Evolutionary conservation across 2,888 invertebrate species (phyloP).

Genomic region (Limnephilus lunatus): DNA sequence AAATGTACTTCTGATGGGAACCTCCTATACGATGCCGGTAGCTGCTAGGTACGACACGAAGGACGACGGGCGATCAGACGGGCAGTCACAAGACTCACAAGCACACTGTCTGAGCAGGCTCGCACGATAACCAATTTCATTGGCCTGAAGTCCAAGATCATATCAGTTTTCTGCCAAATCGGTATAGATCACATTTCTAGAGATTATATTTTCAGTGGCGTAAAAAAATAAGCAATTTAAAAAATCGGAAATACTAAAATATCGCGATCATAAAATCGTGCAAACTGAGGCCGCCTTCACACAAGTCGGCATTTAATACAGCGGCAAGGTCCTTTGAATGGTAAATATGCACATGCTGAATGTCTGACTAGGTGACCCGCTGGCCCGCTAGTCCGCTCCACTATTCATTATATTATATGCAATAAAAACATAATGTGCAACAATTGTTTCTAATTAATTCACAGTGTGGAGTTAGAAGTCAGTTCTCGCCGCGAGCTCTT

Average conservation of each 20-base stretch:
- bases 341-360: slow-evolving; percentile 12
- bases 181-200: too few species aligned
- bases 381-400: neutral
- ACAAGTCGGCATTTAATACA: neutral
- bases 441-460: slow-evolving; percentile 1
- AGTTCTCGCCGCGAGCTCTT: neutral
- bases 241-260: neutral
- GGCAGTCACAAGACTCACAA: too few species aligned
- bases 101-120: too few species aligned
- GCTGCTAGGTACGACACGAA: too few species aligned
- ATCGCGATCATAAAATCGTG: neutral
- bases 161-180: too few species aligned
- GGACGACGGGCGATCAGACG: too few species aligned
- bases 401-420: neutral
- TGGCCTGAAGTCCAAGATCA: too few species aligned
- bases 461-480: neutral
- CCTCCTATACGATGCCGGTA: too few species aligned
- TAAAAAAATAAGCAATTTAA: too few species aligned
- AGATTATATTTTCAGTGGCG: too few species aligned
- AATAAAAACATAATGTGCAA: neutral
- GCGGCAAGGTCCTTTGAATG: slow-evolving; percentile 11
- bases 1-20: too few species aligned
- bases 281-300: neutral
- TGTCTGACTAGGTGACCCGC: slow-evolving; percentile 17
- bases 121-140: too few species aligned